phyloP scores from a whole-genome alignment of 2,113 vertebrate species.

The Cyanistes caeruleus region DNA sequence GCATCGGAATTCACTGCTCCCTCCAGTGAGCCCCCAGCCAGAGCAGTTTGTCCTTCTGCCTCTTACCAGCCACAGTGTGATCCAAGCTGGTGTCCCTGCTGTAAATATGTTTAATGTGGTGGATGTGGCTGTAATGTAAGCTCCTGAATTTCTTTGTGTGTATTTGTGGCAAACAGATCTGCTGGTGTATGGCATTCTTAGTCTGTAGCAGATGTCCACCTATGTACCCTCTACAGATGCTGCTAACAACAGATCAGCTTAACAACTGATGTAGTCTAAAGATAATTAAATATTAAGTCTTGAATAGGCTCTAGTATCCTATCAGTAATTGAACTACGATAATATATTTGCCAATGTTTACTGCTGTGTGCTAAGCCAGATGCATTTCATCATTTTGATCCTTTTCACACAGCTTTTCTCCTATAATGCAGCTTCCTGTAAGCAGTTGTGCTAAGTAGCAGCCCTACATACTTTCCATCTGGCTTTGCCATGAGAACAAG shows the following conservation, averaged over 20 bases:
- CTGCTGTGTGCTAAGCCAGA: not conserved
- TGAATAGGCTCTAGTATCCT: not conserved
- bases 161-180: not conserved
- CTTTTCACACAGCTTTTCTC: not conserved
- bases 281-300: constrained; percentile 45
- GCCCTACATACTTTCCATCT: not conserved
- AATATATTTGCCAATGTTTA: not conserved
- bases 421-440: not conserved
- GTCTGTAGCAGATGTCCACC: constrained; percentile 1
- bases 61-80: not conserved
- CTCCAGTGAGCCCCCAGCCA: not conserved
- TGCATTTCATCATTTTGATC: constrained; percentile 5
- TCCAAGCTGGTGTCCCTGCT: not conserved
- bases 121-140: not conserved
- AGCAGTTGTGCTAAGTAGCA: not conserved
- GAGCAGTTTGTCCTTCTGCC: not conserved
- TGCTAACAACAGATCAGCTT: not conserved
- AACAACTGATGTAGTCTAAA: not conserved
- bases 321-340: not conserved
- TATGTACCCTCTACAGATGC: not conserved
- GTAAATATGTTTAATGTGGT: not conserved
- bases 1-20: not conserved
- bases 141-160: not conserved
- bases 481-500: not conserved
- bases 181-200: not conserved